Conservation (phyloP, 2,888 invertebrate species). For the Amiota communis region DNA sequence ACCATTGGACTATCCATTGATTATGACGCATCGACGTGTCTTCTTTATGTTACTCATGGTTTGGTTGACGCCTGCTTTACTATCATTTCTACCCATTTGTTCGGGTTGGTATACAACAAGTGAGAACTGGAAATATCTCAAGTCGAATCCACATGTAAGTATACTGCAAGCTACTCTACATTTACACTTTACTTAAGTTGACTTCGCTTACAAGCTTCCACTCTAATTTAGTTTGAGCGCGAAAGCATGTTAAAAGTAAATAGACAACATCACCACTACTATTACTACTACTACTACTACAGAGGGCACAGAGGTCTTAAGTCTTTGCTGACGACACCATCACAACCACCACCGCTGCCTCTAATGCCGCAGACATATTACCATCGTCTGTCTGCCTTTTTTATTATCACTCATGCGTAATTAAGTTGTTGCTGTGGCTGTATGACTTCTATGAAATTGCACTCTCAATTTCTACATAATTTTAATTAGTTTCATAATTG, state of each 20-base stretch:
- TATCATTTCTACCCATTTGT: constrained; percentile 95
- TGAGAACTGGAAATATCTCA: constrained; percentile 82
- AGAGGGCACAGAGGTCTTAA: too few relatives aligned
- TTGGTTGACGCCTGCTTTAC: constrained; percentile 92
- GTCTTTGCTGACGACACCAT: neutral
- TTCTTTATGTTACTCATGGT: constrained; percentile 88
- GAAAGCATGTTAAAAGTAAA: constrained; percentile 8
- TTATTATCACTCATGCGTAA: neutral
- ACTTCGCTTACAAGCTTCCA: constrained; percentile 5
- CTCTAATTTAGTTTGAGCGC: constrained; percentile 44
- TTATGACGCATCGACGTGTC: constrained; percentile 88
- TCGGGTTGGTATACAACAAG: constrained; percentile 95
- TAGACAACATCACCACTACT: too few relatives aligned
- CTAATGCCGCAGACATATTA: neutral
- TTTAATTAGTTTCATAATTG: constrained; percentile 52
- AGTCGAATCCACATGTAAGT: constrained; percentile 79
- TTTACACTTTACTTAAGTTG: neutral
- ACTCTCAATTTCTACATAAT: constrained; percentile 36
- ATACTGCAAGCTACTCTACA: constrained; percentile 55
- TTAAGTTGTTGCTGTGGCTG: too few relatives aligned
- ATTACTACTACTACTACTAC: too few relatives aligned
- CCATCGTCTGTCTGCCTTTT: neutral
- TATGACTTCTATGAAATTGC: neutral
- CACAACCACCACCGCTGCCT: neutral
- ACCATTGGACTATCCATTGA: constrained; percentile 92